Percentiles rank a stretch among this genome's conserved stretches.
Conservation (phyloP, 2,113 vertebrate genomes). For the Camelus bactrianus region DNA sequence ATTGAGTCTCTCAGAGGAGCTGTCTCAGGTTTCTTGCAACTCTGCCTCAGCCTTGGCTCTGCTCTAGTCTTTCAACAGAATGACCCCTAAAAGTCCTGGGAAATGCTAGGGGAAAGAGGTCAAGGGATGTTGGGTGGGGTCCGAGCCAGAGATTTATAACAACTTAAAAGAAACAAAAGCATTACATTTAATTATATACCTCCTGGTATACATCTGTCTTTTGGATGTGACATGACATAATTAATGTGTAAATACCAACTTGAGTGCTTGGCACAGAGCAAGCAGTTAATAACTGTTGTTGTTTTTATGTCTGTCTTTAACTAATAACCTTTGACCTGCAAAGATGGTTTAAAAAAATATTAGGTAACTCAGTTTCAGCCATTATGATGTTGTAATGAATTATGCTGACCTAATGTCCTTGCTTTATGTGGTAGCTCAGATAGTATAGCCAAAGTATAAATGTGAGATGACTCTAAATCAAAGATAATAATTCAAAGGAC, state of each 20-base stretch:
- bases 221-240: conserved; percentile 24
- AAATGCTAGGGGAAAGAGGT: not conserved
- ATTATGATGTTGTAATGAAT: not conserved
- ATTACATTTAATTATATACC: not conserved
- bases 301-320: conserved; percentile 37
- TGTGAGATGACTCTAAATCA: not conserved
- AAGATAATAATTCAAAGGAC: not conserved
- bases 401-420: not conserved
- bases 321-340: not conserved
- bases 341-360: conserved; percentile 19
- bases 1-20: not conserved
- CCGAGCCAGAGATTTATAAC: not conserved
- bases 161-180: not conserved
- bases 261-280: not conserved
- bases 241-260: not conserved
- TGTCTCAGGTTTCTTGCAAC: not conserved
- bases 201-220: not conserved
- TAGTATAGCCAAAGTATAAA: not conserved
- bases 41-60: not conserved
- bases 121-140: not conserved
- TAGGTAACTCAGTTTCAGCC: not conserved
- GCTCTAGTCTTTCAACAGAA: not conserved
- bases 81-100: not conserved
- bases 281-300: not conserved
- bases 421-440: not conserved